phyloP scores from a whole-genome alignment of 2,113 vertebrate genomes.

The Notothenia rossii region DNA sequence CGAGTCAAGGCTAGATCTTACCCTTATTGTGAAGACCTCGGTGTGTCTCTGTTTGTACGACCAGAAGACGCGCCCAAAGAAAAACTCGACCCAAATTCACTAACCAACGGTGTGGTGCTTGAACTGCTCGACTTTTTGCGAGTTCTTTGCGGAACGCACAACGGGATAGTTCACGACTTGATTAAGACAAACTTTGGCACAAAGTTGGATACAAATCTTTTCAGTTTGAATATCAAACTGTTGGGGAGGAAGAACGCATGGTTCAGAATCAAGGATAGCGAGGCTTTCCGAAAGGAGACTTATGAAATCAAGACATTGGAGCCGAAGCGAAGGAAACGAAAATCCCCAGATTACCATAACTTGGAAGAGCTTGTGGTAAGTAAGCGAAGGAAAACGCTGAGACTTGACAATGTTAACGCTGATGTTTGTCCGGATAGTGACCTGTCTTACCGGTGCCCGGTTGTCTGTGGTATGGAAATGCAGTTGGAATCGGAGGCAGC shows the following conservation, averaged over 20 bases:
- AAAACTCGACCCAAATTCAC: slow-evolving; percentile 18
- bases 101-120: slow-evolving; percentile 39
- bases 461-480: slow-evolving; percentile 35
- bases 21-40: slow-evolving; percentile 15
- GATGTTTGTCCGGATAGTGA: not conserved
- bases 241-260: not conserved
- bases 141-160: slow-evolving; percentile 30
- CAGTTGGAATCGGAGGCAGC: not conserved
- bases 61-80: not conserved
- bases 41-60: slow-evolving; percentile 20
- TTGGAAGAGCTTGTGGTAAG: not conserved
- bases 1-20: not conserved
- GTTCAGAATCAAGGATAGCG: not conserved
- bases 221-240: not conserved
- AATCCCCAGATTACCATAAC: not conserved
- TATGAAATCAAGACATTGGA: not conserved
- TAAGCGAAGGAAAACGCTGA: slow-evolving; percentile 13
- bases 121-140: slow-evolving; percentile 46
- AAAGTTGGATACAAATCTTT: not conserved
- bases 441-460: slow-evolving; percentile 21
- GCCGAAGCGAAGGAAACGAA: not conserved
- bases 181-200: slow-evolving; percentile 44
- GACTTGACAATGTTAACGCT: accelerated
- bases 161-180: slow-evolving; percentile 5
- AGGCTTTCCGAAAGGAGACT: not conserved